Conservation (phyloP, 2,113 vertebrate genomes). For the Hippocampus comes region DNA sequence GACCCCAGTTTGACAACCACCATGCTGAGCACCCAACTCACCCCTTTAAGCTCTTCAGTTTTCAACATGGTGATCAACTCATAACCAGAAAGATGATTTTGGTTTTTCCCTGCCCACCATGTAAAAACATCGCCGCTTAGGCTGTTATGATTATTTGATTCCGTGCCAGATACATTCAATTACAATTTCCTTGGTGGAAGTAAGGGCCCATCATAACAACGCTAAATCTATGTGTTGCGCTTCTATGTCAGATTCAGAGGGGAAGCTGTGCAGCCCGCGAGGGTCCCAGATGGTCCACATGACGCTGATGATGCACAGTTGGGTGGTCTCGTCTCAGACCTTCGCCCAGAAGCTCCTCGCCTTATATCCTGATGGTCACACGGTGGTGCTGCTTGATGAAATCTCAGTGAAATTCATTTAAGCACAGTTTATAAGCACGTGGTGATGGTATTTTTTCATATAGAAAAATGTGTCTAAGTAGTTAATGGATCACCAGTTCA, state of each 20-base stretch:
- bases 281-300: constrained; percentile 72
- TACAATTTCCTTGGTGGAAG: not conserved
- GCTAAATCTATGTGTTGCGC: not conserved
- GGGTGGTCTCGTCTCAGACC: constrained; percentile 73
- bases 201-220: not conserved
- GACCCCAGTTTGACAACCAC: too few relatives aligned
- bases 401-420: not conserved
- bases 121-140: not conserved
- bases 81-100: not conserved
- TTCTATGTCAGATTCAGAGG: constrained; percentile 66
- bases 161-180: not conserved
- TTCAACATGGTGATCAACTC: not conserved
- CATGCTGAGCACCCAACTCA: too few relatives aligned
- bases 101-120: too few relatives aligned
- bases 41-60: too few relatives aligned
- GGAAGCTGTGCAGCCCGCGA: constrained; percentile 59
- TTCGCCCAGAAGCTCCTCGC: constrained; percentile 73
- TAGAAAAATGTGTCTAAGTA: too few relatives aligned
- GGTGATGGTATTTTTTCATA: too few relatives aligned
- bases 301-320: constrained; percentile 80
- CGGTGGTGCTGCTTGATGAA: constrained; percentile 18
- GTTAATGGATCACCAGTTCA: too few relatives aligned
- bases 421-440: not conserved
- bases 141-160: not conserved
- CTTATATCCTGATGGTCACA: constrained; percentile 72